Base-by-base conservation (phyloP, 1,140 invertebrate genomes). In the Telenomus remus region DNA sequence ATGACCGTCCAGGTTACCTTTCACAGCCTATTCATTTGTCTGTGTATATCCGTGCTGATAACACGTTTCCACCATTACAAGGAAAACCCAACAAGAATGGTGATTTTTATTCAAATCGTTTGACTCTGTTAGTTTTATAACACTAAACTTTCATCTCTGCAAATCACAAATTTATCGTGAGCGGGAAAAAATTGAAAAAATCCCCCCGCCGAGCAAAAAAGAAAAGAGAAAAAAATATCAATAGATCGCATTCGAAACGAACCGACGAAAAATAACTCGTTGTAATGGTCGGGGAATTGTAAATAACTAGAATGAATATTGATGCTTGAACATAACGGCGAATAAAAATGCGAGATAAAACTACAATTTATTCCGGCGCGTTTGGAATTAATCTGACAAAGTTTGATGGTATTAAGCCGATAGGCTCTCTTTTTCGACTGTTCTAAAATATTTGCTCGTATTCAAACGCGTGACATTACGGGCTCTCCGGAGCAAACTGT, bases 21-120 rank as follows among this genome's bases (percentile, higher is more conserved):
- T 71, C 49, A 55, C 63, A 66, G 56, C 51, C 73, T 71, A 71
- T 76, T 76, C 72, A 77, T 72, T 77, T 70, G 76, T 65, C 69
- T 55, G 64, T 54, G 65, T 78, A 78, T 65, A n/a, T n/a, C 59
- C 55, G 46, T 56, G 15, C 51, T 50, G 69, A 69, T 69, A 72
- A 72, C 63, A 34, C 49, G 57, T 49, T 46, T 48, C 3, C 15
- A 27, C 14, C 14, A 13, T 44, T n/a, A 11, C 37, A 79, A 71
- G 68, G 68, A 75, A 79, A 75, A 59, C 75, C 11, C 70, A 70
- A 56, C 56, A 78, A 63, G 61, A 14, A 68, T 72, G 59, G 70
- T 66, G 57, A 71, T 77, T 72, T 63, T 72, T 72, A 72, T 72
- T 77, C 63, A 64, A 77, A 69, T 55, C 59, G 13, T 19, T 9